phyloP scores from a whole-genome alignment of 1,140 invertebrate genomes.

The Diabrotica undecimpunctata region DNA sequence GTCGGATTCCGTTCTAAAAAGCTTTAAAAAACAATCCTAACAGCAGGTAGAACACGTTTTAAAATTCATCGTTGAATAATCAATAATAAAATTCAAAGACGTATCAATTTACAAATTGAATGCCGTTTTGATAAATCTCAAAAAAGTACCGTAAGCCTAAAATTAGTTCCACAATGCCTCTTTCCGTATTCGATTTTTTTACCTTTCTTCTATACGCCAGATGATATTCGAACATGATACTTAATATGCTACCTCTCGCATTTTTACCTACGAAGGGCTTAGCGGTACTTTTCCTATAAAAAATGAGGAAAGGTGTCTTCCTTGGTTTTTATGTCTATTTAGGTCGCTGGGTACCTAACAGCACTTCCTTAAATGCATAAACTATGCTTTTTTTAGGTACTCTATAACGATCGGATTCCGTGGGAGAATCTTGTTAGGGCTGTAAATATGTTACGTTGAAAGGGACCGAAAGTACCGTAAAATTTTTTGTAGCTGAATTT shows the following conservation, averaged over 20 bases:
- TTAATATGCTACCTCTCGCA: no score
- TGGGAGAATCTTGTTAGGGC: neutral
- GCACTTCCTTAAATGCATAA: neutral
- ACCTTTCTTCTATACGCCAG: neutral
- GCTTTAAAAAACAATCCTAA: no score
- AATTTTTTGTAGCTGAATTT: neutral
- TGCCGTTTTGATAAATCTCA: neutral
- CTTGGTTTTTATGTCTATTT: constrained; percentile 1
- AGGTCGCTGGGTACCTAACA: neutral
- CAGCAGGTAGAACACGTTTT: no score
- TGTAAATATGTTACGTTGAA: neutral
- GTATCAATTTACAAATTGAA: no score
- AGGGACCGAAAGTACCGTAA: neutral
- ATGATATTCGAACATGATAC: neutral
- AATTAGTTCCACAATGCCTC: neutral
- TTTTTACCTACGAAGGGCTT: neutral
- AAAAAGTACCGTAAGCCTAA: neutral
- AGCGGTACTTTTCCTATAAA: neutral
- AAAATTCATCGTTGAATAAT: no score
- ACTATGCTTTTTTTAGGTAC: neutral
- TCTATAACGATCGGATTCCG: neutral
- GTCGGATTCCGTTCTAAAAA: no score
- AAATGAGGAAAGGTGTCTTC: constrained; percentile 4
- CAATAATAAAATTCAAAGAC: no score
- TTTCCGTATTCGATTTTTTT: constrained; percentile 1